Percentiles rank a stretch among this genome's conserved stretches.
Conservation (phyloP, 53 echinoderm and acorn worm species). For the Paracentrotus lividus region DNA sequence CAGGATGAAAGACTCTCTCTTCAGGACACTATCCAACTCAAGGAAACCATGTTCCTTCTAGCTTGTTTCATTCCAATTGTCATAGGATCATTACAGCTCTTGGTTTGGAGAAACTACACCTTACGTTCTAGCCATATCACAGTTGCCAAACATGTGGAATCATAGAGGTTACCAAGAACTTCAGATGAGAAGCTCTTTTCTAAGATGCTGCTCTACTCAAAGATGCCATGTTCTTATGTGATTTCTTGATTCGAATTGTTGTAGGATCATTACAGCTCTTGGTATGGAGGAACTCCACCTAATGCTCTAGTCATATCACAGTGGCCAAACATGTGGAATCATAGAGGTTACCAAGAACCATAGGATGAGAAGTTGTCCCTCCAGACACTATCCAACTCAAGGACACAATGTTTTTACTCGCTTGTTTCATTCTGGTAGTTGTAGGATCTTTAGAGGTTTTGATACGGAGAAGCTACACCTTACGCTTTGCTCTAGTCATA, state of each 20-base stretch:
- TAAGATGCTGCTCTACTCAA: constrained; percentile 31
- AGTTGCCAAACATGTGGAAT: constrained; percentile 84
- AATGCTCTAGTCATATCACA: constrained; percentile 84
- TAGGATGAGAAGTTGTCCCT: neutral
- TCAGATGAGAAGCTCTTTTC: constrained; percentile 64
- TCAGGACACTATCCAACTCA: constrained; percentile 26
- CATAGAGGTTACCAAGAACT: constrained; percentile 79
- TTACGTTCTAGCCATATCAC: constrained; percentile 87
- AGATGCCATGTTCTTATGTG: constrained; percentile 81
- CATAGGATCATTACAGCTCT: constrained; percentile 79
- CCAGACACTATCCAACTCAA: neutral
- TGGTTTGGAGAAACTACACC: constrained; percentile 85
- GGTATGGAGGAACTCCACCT: constrained; percentile 83
- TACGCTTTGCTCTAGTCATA: constrained; percentile 90
- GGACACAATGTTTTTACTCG: constrained; percentile 58
- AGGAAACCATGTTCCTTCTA: constrained; percentile 80
- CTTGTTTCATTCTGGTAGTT: neutral
- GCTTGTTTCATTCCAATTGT: constrained; percentile 84
- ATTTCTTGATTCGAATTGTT: constrained; percentile 81
- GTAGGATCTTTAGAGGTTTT: constrained; percentile 57
- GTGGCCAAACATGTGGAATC: constrained; percentile 85
- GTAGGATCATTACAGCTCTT: constrained; percentile 82
- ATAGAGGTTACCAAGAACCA: neutral
- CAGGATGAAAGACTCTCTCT: constrained; percentile 66
- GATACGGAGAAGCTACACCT: constrained; percentile 83